These are phyloP conservation scores for Apostichopus leukothele DNA, from an alignment of 53 echinoderm and acorn worm genomes.

Conservation along the genomic window DNA sequence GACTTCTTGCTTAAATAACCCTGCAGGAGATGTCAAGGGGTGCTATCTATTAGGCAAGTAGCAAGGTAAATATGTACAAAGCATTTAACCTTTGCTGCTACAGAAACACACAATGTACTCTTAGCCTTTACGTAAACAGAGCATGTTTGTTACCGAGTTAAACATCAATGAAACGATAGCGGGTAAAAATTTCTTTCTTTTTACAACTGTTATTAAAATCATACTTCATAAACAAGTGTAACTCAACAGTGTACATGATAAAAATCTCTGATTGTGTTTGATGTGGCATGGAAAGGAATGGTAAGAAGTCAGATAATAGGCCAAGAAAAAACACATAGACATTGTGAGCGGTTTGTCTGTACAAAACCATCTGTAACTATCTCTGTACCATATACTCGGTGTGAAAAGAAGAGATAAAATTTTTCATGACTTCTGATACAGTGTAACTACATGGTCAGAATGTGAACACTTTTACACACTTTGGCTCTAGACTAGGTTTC, in stretches of 20 bases:
- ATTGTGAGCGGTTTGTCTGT: no score
- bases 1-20: no score
- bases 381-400: no score
- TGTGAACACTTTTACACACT: no score
- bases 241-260: constrained; percentile 4
- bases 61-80: constrained; percentile 30
- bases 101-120: constrained; percentile 10
- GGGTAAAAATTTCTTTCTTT: background rate
- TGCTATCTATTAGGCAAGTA: constrained; percentile 15
- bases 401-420: no score
- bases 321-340: background rate
- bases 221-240: constrained; percentile 31
- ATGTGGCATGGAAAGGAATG: background rate
- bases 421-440: no score
- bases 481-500: no score
- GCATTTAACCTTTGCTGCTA: constrained; percentile 36
- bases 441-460: no score
- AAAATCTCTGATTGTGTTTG: background rate
- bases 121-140: background rate
- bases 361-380: no score
- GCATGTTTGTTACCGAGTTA: constrained; percentile 30
- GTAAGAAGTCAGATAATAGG: background rate
- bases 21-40: background rate
- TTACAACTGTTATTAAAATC: constrained; percentile 1
- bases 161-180: constrained; percentile 10